A percentile compares a stretch with the other conserved stretches of the same genome.
Conservation (phyloP, 2,888 invertebrate genomes). For the Macrosoma leucophasiata region DNA sequence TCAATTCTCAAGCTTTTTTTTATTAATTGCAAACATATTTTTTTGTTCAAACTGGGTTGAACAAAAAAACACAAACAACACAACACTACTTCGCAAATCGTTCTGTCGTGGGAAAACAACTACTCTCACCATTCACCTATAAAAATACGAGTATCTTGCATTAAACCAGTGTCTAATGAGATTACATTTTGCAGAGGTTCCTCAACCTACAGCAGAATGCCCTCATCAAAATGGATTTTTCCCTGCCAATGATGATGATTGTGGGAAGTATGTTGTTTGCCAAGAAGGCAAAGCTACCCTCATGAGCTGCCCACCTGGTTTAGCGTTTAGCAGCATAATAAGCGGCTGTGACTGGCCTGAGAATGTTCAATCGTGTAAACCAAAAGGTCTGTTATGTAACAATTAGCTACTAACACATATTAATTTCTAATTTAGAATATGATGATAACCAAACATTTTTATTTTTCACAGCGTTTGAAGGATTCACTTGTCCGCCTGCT, state of each 20-base stretch:
- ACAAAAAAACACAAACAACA: too few species aligned
- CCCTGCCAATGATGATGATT: conserved; percentile 36
- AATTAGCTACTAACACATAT: neutral
- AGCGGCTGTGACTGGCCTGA: conserved; percentile 50
- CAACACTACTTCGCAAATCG: too few species aligned
- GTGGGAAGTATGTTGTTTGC: conserved; percentile 47
- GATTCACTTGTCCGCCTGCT: conserved; percentile 39
- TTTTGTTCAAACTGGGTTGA: too few species aligned
- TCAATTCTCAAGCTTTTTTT: too few species aligned
- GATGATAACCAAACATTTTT: conserved; percentile 22
- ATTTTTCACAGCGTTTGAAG: conserved; percentile 27
- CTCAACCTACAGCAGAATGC: conserved; percentile 25
- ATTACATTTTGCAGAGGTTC: conserved; percentile 19
- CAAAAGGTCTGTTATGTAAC: conserved; percentile 38
- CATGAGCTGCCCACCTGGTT: conserved; percentile 48
- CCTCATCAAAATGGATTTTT: conserved; percentile 42
- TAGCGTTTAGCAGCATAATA: conserved; percentile 40
- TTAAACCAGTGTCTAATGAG: too few species aligned
- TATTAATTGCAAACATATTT: too few species aligned
- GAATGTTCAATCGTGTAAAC: conserved; percentile 47
- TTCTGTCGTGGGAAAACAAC: too few species aligned
- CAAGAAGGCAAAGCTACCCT: conserved; percentile 39
- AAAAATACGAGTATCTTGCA: too few species aligned
- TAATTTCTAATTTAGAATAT: neutral
- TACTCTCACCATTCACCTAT: too few species aligned